Evolutionary conservation across 1,140 invertebrate genomes (phyloP).

Genomic region (Hirudo medicinalis): DNA sequence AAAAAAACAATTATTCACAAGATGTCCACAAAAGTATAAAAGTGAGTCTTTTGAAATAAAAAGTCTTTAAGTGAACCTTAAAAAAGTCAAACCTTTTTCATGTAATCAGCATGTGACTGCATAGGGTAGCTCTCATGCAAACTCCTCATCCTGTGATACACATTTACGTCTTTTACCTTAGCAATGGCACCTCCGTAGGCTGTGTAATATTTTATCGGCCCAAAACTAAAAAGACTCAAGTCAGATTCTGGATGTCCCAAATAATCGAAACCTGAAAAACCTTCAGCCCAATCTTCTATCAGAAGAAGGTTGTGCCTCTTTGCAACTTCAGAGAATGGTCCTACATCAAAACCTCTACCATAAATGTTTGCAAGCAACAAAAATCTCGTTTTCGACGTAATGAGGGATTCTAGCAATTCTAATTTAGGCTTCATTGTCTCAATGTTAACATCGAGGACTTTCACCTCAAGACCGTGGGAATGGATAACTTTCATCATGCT

Average conservation of each 20-base stretch:
- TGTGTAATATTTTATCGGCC: slow-evolving; percentile 39
- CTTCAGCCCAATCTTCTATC: slow-evolving; percentile 41
- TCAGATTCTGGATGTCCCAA: slow-evolving; percentile 36
- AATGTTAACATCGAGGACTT: slow-evolving; percentile 37
- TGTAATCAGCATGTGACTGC: slow-evolving; percentile 31
- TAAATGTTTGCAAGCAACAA: slow-evolving; percentile 39
- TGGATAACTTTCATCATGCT: slow-evolving; percentile 35
- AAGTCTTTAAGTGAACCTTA: no score
- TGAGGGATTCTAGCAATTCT: slow-evolving; percentile 31
- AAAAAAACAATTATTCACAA: background rate
- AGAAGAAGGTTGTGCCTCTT: slow-evolving; percentile 30
- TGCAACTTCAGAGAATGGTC: slow-evolving; percentile 33
- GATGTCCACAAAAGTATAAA: no score
- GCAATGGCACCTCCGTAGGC: slow-evolving; percentile 38
- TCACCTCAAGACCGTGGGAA: slow-evolving; percentile 34
- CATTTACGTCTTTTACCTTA: slow-evolving; percentile 31
- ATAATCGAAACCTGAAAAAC: slow-evolving; percentile 36
- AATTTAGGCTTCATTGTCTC: slow-evolving; percentile 35
- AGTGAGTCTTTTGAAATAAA: no score
- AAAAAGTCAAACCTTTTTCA: slow-evolving; percentile 28
- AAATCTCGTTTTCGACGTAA: slow-evolving; percentile 36
- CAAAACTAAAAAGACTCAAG: slow-evolving; percentile 40
- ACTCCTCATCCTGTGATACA: slow-evolving; percentile 32
- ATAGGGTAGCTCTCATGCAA: slow-evolving; percentile 28
- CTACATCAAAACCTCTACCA: slow-evolving; percentile 34